phyloP scores from a whole-genome alignment of 2,888 invertebrate genomes.

The Brachypalpus laphriformis region DNA sequence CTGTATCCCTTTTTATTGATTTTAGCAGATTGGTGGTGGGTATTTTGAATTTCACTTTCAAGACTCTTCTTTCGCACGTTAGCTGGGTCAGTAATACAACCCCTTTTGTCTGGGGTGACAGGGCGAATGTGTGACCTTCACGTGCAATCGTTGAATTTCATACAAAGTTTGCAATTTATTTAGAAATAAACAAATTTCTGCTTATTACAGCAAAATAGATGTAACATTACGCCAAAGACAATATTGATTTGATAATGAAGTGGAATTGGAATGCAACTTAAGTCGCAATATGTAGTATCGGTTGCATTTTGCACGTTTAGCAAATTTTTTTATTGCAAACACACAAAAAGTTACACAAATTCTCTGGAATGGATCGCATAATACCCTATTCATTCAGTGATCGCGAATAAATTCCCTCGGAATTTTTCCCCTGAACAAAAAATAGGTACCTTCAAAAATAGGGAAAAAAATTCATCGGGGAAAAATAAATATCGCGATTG shows the following conservation, averaged over 20 bases:
- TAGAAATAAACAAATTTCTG: constrained; percentile 16
- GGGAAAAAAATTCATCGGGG: too few relatives aligned
- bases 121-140: neutral
- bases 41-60: constrained; percentile 38
- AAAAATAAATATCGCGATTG: too few relatives aligned
- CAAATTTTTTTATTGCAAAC: constrained; percentile 11
- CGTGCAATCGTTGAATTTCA: neutral
- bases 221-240: neutral
- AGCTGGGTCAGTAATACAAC: constrained; percentile 37
- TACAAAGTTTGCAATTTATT: constrained; percentile 26
- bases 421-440: too few relatives aligned
- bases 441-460: too few relatives aligned
- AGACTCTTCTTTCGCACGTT: constrained; percentile 6
- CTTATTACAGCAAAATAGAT: constrained; percentile 4
- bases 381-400: too few relatives aligned
- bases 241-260: constrained; percentile 7
- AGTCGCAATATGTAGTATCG: constrained; percentile 37
- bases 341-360: too few relatives aligned
- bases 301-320: constrained; percentile 34
- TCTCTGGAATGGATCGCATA: too few relatives aligned
- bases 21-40: neutral
- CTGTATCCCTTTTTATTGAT: constrained; percentile 22
- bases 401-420: too few relatives aligned
- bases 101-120: constrained; percentile 6
- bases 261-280: constrained; percentile 14